Base-by-base conservation (phyloP, 2,113 vertebrate species). In the Amphiprion percula region DNA sequence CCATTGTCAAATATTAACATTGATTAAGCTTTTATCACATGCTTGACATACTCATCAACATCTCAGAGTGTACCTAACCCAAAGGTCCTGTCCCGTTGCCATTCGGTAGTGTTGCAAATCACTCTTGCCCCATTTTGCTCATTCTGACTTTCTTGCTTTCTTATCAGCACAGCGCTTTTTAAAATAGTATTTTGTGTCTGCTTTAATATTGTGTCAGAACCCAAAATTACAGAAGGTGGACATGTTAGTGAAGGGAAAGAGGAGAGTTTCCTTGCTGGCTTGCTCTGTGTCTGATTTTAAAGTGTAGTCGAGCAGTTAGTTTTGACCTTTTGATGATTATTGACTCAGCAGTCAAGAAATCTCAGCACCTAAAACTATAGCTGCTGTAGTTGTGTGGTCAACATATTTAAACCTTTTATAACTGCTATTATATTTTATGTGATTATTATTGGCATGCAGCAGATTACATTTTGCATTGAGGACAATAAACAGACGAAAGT, bases 161-260 rank as follows among this genome's bases (percentile, higher is more conserved):
- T 71, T 83, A 78, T 72, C 53, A 30, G 68, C 78, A 79, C 63
- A 81, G 84, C 41, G 24, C 60, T 88, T 91, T 74, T 77, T 84
- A 79, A 77, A 83, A 88, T 87, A 85, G 82, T 85, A 68, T 88
- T 90, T 78, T 61, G 75, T 23, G 28, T 72, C 79, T 77, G 77
- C 88, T 88, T 89, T 82, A 86, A 88, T 82, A 80, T 78, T 61
- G 53, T 33, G 33, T 73, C 83, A 83, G 52, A 68, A 2, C 21
- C 6, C 65, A 59, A 65, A 80, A 73, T 70, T 28, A 11, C n/a
- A 63, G 7, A 19, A 49, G 28, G 52, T 17, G 39, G 39, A 47
- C 15, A 53, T 37, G 33, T 15, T 37, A 66, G 44, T 41, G 23
- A 8, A 73, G 41, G n/a, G 11, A 70, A 49, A 62, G 33, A 15